Evolutionary conservation across 1,140 invertebrate species (phyloP).

Genomic region (fruit fly (Drosophila melanogaster)): Release_6_plus_ISO1_MT NT_033779.5:7600501-7601000

Average conservation of each 20-base stretch:
- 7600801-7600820: slow-evolving; percentile 39
- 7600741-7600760: slow-evolving; percentile 47
- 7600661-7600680: neutral
- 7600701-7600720: slow-evolving; percentile 57
- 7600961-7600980: no score
- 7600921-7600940: neutral
- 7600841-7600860: slow-evolving; percentile 36
- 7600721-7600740: slow-evolving; percentile 70
- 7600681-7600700: slow-evolving; percentile 50
- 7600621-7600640: slow-evolving; percentile 34
- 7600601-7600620: slow-evolving; percentile 33
- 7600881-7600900: slow-evolving; percentile 2
- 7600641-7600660: slow-evolving; percentile 4
- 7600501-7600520: slow-evolving; percentile 60
- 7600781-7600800: slow-evolving; percentile 80
- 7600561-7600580: slow-evolving; percentile 33
- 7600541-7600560: slow-evolving; percentile 68
- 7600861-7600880: neutral
- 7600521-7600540: slow-evolving; percentile 66
- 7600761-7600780: slow-evolving; percentile 69
- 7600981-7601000: no score
- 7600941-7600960: neutral
- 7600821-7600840: slow-evolving; percentile 34
- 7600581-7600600: neutral
- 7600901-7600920: neutral